phyloP scores from a whole-genome alignment of 2,888 invertebrate genomes.

The Atethmia centrago region DNA sequence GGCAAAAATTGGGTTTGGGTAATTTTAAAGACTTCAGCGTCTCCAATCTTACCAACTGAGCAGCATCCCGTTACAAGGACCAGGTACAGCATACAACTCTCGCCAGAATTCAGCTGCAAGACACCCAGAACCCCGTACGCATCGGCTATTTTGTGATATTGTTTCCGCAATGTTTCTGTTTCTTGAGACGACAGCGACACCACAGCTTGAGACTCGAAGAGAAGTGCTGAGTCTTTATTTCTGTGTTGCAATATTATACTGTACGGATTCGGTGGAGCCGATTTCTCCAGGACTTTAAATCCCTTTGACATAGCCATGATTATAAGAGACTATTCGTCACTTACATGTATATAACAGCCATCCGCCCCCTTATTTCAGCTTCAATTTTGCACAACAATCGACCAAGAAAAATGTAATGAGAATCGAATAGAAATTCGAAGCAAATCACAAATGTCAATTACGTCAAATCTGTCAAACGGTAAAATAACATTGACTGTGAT shows the following conservation, averaged over 20 bases:
- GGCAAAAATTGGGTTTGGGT: conserved; percentile 98
- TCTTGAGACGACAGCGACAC: conserved; percentile 96
- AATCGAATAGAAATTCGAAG: conserved; percentile 45
- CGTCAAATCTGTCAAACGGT: conserved; percentile 61
- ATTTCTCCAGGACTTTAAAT: conserved; percentile 97
- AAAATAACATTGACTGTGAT: conserved; percentile 43
- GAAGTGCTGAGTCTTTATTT: conserved; percentile 95
- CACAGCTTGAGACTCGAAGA: conserved; percentile 98
- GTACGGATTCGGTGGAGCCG: conserved; percentile 96
- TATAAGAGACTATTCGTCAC: conserved; percentile 57
- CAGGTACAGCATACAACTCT: conserved; percentile 95
- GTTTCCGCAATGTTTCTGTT: conserved; percentile 96
- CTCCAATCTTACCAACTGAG: conserved; percentile 98
- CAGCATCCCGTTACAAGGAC: conserved; percentile 98
- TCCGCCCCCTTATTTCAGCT: conserved; percentile 79
- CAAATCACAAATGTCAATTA: conserved; percentile 51
- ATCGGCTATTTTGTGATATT: conserved; percentile 97
- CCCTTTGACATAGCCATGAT: conserved; percentile 98
- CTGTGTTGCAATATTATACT: conserved; percentile 97
- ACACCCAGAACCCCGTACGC: conserved; percentile 99
- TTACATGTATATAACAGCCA: conserved; percentile 74
- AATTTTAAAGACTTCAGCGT: conserved; percentile 98
- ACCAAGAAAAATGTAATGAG: conserved; percentile 57
- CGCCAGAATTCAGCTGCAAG: conserved; percentile 96
- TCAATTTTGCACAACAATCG: conserved; percentile 58